phyloP scores from a whole-genome alignment of 2,888 invertebrate species.

The Euclidia mi region DNA sequence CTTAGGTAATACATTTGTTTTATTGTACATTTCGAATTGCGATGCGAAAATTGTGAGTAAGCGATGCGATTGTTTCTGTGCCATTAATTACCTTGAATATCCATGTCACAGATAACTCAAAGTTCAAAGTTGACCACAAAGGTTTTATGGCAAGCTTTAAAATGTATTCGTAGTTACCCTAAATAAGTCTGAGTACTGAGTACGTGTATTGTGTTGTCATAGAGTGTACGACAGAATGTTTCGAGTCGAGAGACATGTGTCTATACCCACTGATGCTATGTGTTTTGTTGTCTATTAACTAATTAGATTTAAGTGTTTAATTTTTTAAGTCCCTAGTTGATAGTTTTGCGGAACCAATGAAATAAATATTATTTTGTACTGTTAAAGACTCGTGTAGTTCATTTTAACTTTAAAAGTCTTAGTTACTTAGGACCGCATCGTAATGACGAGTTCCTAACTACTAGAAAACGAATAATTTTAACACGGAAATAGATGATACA shows the following conservation, averaged over 20 bases:
- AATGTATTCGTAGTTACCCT: conserved; percentile 59
- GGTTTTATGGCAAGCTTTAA: conserved; percentile 63
- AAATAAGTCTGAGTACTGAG: conserved; percentile 64
- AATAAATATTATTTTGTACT: conserved; percentile 64
- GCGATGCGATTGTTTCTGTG: conserved; percentile 74
- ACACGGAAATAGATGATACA: too few species aligned
- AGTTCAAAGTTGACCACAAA: conserved; percentile 6
- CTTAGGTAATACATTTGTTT: conserved; percentile 63
- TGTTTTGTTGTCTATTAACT: conserved; percentile 76
- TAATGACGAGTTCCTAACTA: too few species aligned
- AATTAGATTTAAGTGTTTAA: conserved; percentile 55
- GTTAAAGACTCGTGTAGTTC: conserved; percentile 35
- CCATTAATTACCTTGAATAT: conserved; percentile 10
- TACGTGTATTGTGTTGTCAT: conserved; percentile 47
- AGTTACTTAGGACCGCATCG: background rate
- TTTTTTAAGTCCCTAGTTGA: conserved; percentile 49
- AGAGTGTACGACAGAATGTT: conserved; percentile 20
- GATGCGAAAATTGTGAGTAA: conserved; percentile 67
- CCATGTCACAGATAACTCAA: conserved; percentile 4
- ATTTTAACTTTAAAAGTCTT: conserved; percentile 28
- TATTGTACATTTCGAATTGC: conserved; percentile 55
- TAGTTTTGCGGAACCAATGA: conserved; percentile 79
- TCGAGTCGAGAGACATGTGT: conserved; percentile 34
- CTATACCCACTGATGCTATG: conserved; percentile 75
- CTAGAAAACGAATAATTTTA: too few species aligned